A percentile compares a stretch with the other conserved stretches of the same genome.
Conservation (phyloP, 2,888 invertebrate species). For the Latrodectus elegans region DNA sequence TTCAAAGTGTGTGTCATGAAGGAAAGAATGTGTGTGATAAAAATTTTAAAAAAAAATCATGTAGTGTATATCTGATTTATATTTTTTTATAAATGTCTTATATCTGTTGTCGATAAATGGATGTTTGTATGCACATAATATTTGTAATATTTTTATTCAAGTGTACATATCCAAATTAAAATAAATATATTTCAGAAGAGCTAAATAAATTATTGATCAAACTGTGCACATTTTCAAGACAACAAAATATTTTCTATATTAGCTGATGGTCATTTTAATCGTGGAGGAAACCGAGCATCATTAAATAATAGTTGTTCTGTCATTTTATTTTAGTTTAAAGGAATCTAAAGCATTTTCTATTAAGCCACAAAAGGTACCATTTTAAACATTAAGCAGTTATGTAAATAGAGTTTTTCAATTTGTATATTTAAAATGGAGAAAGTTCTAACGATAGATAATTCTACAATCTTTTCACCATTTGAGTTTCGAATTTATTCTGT, state of each 20-base stretch:
- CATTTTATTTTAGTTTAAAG: background rate
- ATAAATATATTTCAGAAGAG: constrained; percentile 8
- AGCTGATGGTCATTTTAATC: background rate
- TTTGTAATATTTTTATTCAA: constrained; percentile 36
- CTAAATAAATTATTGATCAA: background rate
- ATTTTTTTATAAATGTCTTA: constrained; percentile 10
- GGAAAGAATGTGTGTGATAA: background rate
- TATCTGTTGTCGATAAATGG: constrained; percentile 33
- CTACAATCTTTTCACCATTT: too few species aligned
- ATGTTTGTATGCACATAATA: constrained; percentile 41
- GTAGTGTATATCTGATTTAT: background rate
- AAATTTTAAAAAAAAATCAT: constrained; percentile 7
- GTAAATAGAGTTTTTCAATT: too few species aligned
- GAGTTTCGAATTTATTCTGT: too few species aligned
- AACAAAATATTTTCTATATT: background rate
- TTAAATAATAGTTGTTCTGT: background rate
- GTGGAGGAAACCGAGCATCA: background rate
- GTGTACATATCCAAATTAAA: constrained; percentile 33
- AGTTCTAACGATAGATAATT: too few species aligned
- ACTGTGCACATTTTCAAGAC: background rate
- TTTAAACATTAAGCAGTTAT: too few species aligned
- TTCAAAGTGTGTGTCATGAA: background rate
- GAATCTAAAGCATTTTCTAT: too few species aligned
- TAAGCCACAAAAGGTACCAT: too few species aligned
- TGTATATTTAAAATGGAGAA: too few species aligned